Conservation (phyloP, 2,888 invertebrate species). For the Eupithecia subumbrata region DNA sequence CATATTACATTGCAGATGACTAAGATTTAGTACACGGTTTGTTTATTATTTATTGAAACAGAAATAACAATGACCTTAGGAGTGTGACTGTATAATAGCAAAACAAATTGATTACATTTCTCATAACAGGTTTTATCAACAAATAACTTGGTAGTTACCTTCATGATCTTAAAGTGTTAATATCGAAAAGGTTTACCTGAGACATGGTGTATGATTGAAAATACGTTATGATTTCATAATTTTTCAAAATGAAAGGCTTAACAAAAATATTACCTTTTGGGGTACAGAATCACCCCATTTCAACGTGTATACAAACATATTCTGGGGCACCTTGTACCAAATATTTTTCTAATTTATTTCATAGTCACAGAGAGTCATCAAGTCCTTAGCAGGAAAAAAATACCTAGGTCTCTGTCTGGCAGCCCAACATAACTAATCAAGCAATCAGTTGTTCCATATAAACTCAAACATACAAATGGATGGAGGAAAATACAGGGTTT, state of each 20-base stretch:
- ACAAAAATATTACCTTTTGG: not conserved
- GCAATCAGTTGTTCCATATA: not conserved
- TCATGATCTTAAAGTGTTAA: not conserved
- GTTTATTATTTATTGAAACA: not conserved
- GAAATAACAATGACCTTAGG: conserved; percentile 1
- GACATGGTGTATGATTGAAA: not conserved
- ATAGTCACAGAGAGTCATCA: not conserved
- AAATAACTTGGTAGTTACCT: not conserved
- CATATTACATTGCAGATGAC: not conserved
- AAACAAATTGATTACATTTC: not conserved
- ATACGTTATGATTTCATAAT: not conserved
- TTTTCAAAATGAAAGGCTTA: not conserved
- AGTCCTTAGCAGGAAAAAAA: not conserved
- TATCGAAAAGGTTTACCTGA: not conserved
- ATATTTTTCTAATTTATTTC: not conserved
- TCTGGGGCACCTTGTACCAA: not conserved
- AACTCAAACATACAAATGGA: not conserved
- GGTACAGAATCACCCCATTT: not conserved
- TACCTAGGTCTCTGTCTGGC: not conserved
- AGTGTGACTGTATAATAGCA: not conserved
- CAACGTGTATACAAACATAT: not conserved
- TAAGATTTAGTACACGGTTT: not conserved
- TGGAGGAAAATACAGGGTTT: conserved; percentile 19
- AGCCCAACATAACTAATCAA: not conserved
- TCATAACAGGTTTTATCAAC: not conserved